phyloP scores from a whole-genome alignment of 2,797 vertebrate species.

The Tympanoctomys barrerae region DNA sequence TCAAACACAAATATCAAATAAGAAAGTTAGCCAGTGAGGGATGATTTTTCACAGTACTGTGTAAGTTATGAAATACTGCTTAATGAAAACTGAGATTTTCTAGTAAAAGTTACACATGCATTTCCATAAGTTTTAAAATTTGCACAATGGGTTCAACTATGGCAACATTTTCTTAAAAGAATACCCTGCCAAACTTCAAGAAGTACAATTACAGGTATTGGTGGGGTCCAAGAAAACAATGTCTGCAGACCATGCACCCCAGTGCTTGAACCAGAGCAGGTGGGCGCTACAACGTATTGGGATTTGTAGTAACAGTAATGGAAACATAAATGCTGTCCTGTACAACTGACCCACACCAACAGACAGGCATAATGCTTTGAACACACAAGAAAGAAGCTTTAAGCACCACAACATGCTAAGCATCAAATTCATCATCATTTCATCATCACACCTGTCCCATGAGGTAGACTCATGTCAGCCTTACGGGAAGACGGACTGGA shows the following conservation, averaged over 20 bases:
- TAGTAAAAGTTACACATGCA: constrained; percentile 19
- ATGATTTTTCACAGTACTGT: neutral
- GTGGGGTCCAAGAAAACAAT: neutral
- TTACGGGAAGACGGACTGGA: neutral
- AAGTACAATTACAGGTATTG: neutral
- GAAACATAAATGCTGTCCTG: neutral
- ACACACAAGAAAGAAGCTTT: neutral
- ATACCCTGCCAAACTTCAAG: neutral
- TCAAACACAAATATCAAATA: constrained; percentile 18
- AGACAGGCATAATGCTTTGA: neutral
- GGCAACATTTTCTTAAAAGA: constrained; percentile 46
- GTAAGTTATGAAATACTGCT: constrained; percentile 11
- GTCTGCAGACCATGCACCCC: neutral
- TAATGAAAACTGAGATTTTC: constrained; percentile 53
- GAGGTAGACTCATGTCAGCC: neutral
- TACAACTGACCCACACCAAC: neutral
- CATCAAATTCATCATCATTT: neutral
- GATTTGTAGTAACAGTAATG: neutral
- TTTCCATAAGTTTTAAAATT: constrained; percentile 37
- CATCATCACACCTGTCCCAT: neutral
- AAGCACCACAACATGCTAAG: neutral
- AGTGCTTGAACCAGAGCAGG: neutral
- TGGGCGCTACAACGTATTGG: neutral
- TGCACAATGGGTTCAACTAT: neutral
- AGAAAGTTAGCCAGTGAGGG: neutral